Evolutionary conservation across 2,888 invertebrate species (phyloP).

Genomic region (Sesia apiformis): DNA sequence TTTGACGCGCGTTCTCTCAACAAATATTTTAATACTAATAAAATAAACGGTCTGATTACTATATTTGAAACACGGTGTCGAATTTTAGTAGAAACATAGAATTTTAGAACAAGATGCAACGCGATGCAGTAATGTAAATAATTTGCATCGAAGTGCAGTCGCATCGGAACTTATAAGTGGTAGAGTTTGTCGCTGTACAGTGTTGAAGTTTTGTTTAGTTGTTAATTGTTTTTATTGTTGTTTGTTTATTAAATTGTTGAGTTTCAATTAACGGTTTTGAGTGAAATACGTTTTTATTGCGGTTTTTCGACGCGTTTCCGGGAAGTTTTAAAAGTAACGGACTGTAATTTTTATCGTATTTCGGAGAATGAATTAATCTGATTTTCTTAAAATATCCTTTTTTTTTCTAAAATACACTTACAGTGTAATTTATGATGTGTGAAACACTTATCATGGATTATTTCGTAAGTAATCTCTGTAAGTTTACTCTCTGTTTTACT

Average conservation of each 20-base stretch:
- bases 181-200: constrained; percentile 58
- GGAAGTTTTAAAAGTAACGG: not conserved
- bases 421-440: not conserved
- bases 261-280: constrained; percentile 25
- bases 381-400: not conserved
- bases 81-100: not conserved
- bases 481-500: too few species aligned
- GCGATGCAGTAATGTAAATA: constrained; percentile 58
- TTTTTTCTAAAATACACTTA: not conserved
- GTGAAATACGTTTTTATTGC: constrained; percentile 30
- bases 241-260: constrained; percentile 28
- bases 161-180: constrained; percentile 61
- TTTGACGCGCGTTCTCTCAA: constrained; percentile 51
- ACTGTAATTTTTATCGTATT: too few species aligned
- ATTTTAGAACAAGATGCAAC: constrained; percentile 39
- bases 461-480: not conserved
- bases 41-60: not conserved
- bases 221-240: constrained; percentile 26
- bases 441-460: not conserved
- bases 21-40: constrained; percentile 46
- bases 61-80: not conserved
- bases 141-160: constrained; percentile 65
- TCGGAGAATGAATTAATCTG: too few species aligned
- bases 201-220: constrained; percentile 32
- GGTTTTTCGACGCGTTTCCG: constrained; percentile 14